phyloP scores from a whole-genome alignment of 1,140 invertebrate species.

The Stenopsyche tienmushanensis region DNA sequence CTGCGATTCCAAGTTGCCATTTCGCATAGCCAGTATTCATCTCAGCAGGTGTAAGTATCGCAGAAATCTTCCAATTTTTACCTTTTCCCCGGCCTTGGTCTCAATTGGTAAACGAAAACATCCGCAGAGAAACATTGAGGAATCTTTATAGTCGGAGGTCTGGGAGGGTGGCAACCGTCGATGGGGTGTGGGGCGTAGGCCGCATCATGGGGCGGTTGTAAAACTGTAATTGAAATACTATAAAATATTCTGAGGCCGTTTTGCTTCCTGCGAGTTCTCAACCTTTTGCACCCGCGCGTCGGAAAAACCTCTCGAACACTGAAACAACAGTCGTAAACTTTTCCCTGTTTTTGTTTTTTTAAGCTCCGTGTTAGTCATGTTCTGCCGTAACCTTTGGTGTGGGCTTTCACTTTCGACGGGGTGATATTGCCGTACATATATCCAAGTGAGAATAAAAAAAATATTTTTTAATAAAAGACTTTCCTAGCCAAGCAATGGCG shows the following conservation, averaged over 20 bases:
- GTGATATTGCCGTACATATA: too few species aligned
- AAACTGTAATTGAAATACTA: slow-evolving; percentile 43
- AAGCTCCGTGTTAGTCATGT: slow-evolving; percentile 26
- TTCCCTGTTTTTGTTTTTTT: slow-evolving; percentile 7
- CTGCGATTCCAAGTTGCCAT: neutral
- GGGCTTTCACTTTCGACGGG: too few species aligned
- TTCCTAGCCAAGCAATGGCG: too few species aligned
- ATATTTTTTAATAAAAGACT: too few species aligned
- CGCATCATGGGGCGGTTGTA: slow-evolving; percentile 37
- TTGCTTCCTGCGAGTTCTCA: slow-evolving; percentile 33
- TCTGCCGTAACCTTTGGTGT: slow-evolving; percentile 9
- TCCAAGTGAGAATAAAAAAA: too few species aligned
- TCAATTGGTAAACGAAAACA: slow-evolving; percentile 2
- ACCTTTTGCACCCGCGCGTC: slow-evolving; percentile 17
- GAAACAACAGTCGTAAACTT: slow-evolving; percentile 41
- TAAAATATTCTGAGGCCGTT: slow-evolving; percentile 41
- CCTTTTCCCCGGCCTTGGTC: neutral
- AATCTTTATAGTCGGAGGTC: slow-evolving; percentile 7
- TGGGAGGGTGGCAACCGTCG: neutral
- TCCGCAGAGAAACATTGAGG: slow-evolving; percentile 18
- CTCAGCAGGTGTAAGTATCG: neutral
- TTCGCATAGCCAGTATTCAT: neutral
- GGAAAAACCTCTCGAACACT: slow-evolving; percentile 24
- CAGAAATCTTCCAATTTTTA: neutral
- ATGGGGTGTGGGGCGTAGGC: slow-evolving; percentile 9